These are phyloP conservation scores for Megalops cyprinoides DNA, from an alignment of 2,797 vertebrate species.

Conservation along the genomic window DNA sequence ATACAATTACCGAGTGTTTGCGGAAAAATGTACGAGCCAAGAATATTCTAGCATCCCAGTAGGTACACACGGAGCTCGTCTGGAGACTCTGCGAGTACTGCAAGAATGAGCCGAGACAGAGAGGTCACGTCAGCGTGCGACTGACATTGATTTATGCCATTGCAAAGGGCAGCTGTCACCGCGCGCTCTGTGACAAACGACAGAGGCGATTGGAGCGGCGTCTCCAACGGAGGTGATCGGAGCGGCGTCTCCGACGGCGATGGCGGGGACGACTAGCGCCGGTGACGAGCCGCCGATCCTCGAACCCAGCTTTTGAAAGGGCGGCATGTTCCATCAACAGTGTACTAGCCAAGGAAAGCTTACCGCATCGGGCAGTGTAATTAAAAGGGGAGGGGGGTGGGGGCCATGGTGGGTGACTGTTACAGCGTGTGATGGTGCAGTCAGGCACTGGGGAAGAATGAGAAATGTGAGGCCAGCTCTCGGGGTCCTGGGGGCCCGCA, in stretches of 20 bases:
- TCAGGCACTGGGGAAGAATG: too few species aligned
- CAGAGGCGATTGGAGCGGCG: not conserved
- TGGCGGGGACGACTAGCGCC: too few species aligned
- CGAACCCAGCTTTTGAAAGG: not conserved
- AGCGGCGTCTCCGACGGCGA: too few species aligned
- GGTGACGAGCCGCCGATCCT: too few species aligned
- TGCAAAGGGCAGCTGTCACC: not conserved
- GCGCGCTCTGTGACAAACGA: slow-evolving; percentile 1
- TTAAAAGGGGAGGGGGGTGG: not conserved
- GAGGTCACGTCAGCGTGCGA: not conserved
- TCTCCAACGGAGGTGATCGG: not conserved
- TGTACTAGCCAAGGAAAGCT: not conserved
- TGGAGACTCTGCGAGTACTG: not conserved
- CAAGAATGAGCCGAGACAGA: not conserved
- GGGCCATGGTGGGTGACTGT: not conserved
- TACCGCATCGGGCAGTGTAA: not conserved
- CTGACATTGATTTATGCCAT: not conserved
- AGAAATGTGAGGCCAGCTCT: too few species aligned
- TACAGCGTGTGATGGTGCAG: not conserved
- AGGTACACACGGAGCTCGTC: not conserved
- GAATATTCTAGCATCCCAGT: not conserved
- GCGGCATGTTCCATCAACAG: not conserved
- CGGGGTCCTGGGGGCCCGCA: too few species aligned
- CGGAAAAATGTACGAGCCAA: not conserved
- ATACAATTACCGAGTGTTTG: not conserved